These are phyloP conservation scores for Talpa occidentalis DNA, from an alignment of 2,113 vertebrate genomes.

Conservation along the genomic window DNA sequence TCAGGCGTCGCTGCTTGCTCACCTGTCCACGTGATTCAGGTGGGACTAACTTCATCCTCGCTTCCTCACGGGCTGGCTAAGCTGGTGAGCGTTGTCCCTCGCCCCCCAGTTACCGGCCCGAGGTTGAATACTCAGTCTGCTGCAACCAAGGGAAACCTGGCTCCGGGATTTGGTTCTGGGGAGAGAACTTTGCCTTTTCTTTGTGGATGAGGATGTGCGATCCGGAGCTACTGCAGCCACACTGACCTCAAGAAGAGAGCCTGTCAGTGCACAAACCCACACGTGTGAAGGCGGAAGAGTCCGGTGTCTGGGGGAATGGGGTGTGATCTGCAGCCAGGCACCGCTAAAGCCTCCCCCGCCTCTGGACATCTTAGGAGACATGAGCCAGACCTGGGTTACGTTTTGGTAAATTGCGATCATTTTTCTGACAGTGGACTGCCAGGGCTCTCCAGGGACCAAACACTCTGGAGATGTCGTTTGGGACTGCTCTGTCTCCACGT, in stretches of 20 bases:
- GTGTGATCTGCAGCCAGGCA: neutral
- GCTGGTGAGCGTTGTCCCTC: neutral
- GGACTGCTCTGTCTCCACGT: no score
- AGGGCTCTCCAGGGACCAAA: no score
- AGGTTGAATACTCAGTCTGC: neutral
- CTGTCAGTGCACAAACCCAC: neutral
- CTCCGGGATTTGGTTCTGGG: neutral
- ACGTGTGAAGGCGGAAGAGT: neutral
- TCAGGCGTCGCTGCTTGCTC: neutral
- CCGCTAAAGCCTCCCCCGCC: neutral
- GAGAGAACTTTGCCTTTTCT: neutral
- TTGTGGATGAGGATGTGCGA: neutral
- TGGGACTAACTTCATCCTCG: neutral
- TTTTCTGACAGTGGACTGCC: no score
- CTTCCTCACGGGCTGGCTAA: neutral
- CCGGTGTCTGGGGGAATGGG: neutral
- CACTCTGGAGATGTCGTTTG: no score
- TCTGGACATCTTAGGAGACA: neutral
- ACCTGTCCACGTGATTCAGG: neutral
- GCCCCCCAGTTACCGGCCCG: neutral
- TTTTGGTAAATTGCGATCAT: neutral
- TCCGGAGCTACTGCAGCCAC: neutral
- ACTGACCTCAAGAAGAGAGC: neutral
- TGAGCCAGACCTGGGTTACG: neutral
- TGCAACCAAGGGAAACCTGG: neutral